Evolutionary conservation across 1,140 invertebrate genomes (phyloP), one percentile per base, ranked within the genome.

Genomic region (Artemia franciscana): DNA sequence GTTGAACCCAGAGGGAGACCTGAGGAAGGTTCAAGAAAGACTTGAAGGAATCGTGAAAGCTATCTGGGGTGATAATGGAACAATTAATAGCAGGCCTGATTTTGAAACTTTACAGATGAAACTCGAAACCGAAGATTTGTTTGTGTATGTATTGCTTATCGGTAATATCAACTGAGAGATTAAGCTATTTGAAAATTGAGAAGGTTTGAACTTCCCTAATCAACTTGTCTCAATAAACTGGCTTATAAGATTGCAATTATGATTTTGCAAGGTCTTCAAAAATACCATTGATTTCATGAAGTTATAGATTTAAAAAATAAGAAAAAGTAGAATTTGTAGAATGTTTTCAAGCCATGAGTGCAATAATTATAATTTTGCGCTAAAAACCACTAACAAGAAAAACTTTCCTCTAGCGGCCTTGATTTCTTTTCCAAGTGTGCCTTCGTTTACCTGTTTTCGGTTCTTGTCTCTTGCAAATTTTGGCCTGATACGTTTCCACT

Each of bases 1-100:
- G 23, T 70, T 85, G 4, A 83, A 85, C 75, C 81, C 82, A 66
- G 81, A 81, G 57, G 74, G 78, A 65, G 80, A 87, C 73, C 73
- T 90, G 60, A 67, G 73, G 0, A 75, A 76, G 58, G 84, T 85
- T 73, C 81, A 86, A 72, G 75, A 78, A 61, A 76, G 80, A 2
- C 80, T 90, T 69, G 73, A 73, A 61, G 68, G 77, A 60, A 81
- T 82, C 70, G 75, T 78, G 26, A 68, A 79, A 39, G 82, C 78
- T 79, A 72, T 79, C 61, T 70, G 74, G 2, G 57, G 73, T 9
- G 88, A 85, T 85, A 70, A 72, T 26, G 84, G 84, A 4, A 73
- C 80, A 39, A 74, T 77, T 21, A 80, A 79, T 1, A 67, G 69
- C 26, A 67, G 71, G 58, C 83, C 84, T 1, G 69, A 75, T 5